A percentile compares a stretch with the other conserved stretches of the same genome.
Evolutionary conservation across 2,797 vertebrate species (phyloP).

Genomic region (Bufotes viridis): DNA sequence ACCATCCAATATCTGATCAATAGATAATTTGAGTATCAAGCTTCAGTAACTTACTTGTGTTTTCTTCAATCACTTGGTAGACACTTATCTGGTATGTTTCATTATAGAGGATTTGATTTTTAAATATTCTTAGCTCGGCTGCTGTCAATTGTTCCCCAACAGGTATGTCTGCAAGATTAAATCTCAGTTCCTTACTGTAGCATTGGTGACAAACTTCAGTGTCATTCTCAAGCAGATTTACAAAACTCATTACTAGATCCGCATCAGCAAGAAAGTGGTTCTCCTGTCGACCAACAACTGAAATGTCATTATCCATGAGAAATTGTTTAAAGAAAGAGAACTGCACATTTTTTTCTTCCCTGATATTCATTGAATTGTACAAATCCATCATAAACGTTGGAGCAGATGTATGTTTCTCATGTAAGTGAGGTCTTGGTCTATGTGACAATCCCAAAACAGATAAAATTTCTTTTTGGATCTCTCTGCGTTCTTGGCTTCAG

Average conservation of each 20-base stretch:
- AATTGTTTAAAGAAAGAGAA: constrained; percentile 93
- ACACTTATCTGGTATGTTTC: constrained; percentile 41
- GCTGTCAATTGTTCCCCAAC: constrained; percentile 33
- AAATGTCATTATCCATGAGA: constrained; percentile 92
- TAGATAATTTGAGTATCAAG: constrained; percentile 6
- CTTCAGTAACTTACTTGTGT: constrained; percentile 19
- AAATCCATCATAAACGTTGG: constrained; percentile 99
- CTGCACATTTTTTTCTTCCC: constrained; percentile 83
- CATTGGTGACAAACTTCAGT: constrained; percentile 36
- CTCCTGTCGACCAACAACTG: too few relatives aligned
- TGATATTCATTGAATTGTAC: constrained; percentile 95
- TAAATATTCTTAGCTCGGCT: constrained; percentile 45
- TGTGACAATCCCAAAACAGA: constrained; percentile 95
- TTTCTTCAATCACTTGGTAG: constrained; percentile 28
- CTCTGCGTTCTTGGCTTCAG: constrained; percentile 93
- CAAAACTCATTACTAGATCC: too few relatives aligned
- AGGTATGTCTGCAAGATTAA: constrained; percentile 48
- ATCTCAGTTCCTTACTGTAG: constrained; percentile 39
- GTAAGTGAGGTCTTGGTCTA: constrained; percentile 93
- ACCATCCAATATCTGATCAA: constrained; percentile 34
- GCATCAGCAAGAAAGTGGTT: too few relatives aligned
- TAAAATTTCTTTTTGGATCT: constrained; percentile 98
- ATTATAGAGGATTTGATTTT: constrained; percentile 23
- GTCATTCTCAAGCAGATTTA: too few relatives aligned
- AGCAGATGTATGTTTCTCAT: constrained; percentile 94